Base-by-base conservation (phyloP, 1,140 invertebrate species). In the Leucophenga varia region DNA sequence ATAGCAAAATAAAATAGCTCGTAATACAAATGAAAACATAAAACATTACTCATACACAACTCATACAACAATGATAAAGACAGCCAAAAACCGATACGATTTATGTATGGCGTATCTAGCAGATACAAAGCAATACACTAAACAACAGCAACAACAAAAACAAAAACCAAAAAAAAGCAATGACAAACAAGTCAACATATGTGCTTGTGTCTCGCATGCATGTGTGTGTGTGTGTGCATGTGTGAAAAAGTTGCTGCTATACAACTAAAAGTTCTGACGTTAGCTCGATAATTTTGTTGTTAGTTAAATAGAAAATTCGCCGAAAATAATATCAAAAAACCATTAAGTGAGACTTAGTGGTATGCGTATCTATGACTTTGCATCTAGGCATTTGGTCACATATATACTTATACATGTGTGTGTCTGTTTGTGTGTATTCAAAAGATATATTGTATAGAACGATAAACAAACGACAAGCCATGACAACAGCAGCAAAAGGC, bases 261-360 rank as follows among this genome's bases (percentile, higher is more conserved):
- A 52, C 54, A 36, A 38, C 53, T 57, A 58, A 48, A 34, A 50
- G 48, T 49, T 40, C 10, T n/a, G 12, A 22, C 16, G 19, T 13
- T 7, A 22, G 25, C 42, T 57, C 56, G 51, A 57, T 57, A 57
- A 52, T 47, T 57, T 57, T 34, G 18, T 25, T 56, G 48, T 47
- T 57, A 56, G 54, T 52, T 44, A 37, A 28, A 14, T 22, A 9
- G 17, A 13, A 19, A 17, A 6, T n/a, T 28, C 22, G 28, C 34
- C 30, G 32, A 47, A 41, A 61, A 57, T 67, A 63, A 50, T 61
- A 65, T 65, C 59, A 61, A 65, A 67, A 63, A 53, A 46, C 37
- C 59, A 65, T 65, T 65, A 64, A 38, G 20, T 42, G 47, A 35
- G 4, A 35, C 12, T 12, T 35, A 16, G 32, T n/a, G n/a, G 13